A percentile compares a stretch with the other conserved stretches of the same genome.
phyloP scores from a whole-genome alignment of 2,113 vertebrate species.

The Falco punctatus region DNA sequence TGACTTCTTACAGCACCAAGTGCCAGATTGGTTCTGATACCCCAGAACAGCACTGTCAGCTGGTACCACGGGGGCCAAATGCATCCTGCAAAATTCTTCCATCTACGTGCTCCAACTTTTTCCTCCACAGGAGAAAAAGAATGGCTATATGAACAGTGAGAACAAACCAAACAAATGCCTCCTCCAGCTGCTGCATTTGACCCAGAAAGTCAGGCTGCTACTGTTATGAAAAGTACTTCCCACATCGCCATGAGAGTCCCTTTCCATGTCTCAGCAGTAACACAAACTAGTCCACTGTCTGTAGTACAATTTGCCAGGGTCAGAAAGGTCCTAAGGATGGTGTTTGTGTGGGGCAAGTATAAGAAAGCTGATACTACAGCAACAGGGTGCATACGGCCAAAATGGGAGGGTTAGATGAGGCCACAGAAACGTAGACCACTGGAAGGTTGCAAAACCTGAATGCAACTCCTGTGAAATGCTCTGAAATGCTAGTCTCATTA shows the following conservation, averaged over 20 bases:
- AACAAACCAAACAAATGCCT: background rate
- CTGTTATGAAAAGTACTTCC: background rate
- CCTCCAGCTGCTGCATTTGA: background rate
- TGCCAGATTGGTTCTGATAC: background rate
- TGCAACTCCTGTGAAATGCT: background rate
- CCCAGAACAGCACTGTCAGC: background rate
- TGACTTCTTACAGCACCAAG: background rate
- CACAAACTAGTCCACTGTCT: background rate
- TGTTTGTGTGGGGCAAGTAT: background rate
- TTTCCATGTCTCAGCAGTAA: background rate
- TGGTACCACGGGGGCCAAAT: background rate
- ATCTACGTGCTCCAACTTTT: background rate
- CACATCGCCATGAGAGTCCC: background rate
- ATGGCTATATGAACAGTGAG: background rate
- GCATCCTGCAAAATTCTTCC: background rate
- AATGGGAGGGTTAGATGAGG: background rate
- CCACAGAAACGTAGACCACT: background rate
- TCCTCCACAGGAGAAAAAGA: background rate
- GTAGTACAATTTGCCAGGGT: background rate
- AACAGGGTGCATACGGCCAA: background rate
- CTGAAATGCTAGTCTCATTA: background rate
- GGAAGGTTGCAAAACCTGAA: background rate
- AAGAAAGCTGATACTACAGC: background rate
- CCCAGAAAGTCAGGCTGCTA: background rate
- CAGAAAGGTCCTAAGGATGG: background rate